Percentiles rank a stretch among this genome's conserved stretches.
phyloP scores from a whole-genome alignment of 37 sponge, comb jelly and placozoan genomes.

The Lycopodina hypogea region DNA sequence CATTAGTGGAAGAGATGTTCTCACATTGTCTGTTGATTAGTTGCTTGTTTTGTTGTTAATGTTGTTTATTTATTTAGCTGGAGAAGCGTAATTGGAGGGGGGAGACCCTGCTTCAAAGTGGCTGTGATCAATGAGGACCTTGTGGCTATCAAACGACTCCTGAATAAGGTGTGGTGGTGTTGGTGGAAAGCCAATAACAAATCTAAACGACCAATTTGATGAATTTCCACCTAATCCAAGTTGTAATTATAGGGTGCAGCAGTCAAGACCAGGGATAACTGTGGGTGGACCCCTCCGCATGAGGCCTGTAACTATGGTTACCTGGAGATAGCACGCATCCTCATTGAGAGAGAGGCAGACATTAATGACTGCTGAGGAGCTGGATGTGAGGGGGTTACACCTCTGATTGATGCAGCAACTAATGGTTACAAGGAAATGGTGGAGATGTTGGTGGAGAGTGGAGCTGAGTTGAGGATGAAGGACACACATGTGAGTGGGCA shows the following conservation, averaged over 20 bases:
- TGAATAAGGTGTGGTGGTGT: constrained; percentile 63
- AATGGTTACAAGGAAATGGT: constrained; percentile 81
- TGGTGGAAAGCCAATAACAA: background rate
- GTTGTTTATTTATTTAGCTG: constrained; percentile 28
- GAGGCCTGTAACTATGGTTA: constrained; percentile 97
- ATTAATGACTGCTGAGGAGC: constrained; percentile 84
- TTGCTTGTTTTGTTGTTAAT: background rate
- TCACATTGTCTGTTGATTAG: background rate
- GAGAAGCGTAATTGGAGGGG: constrained; percentile 90
- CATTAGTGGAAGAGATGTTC: no score
- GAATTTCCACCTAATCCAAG: background rate
- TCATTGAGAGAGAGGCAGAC: constrained; percentile 71
- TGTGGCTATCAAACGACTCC: constrained; percentile 46
- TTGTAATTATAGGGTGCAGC: constrained; percentile 61
- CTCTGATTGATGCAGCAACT: constrained; percentile 84
- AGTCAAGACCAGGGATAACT: constrained; percentile 82
- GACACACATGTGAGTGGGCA: constrained; percentile 57
- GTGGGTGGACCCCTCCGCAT: constrained; percentile 98
- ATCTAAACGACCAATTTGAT: no score
- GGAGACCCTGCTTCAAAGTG: constrained; percentile 88
- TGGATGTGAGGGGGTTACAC: constrained; percentile 78
- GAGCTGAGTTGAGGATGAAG: constrained; percentile 57
- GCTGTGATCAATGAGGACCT: constrained; percentile 77
- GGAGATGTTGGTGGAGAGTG: constrained; percentile 65
- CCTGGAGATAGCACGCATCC: constrained; percentile 61